These are phyloP conservation scores for Brachymystax lenok DNA, from an alignment of 2,797 vertebrate species.

Conservation along the genomic window DNA sequence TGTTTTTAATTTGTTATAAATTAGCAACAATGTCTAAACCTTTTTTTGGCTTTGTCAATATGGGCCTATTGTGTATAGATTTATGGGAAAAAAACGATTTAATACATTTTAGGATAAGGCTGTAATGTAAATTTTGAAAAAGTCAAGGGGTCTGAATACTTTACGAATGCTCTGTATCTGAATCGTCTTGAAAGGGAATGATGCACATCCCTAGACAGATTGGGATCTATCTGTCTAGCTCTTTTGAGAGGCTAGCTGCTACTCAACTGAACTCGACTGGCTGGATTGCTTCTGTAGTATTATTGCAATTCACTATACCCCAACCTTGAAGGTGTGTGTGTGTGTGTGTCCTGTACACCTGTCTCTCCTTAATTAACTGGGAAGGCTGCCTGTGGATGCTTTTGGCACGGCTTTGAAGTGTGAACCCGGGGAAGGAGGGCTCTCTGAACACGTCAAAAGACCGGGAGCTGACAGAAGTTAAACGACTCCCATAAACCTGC, in stretches of 20 bases:
- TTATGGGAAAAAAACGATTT: too few relatives aligned
- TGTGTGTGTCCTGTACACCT: slow-evolving; percentile 1
- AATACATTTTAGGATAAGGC: too few relatives aligned
- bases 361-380: slow-evolving; percentile 15
- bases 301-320: too few relatives aligned
- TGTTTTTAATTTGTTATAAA: too few relatives aligned
- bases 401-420: background rate
- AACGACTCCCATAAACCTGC: slow-evolving; percentile 4
- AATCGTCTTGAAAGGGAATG: too few relatives aligned
- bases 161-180: too few relatives aligned
- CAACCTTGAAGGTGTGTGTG: background rate
- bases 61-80: too few relatives aligned
- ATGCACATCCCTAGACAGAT: background rate
- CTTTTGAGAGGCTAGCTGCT: background rate
- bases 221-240: background rate
- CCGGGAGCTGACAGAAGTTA: background rate
- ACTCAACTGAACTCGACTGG: background rate
- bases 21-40: too few relatives aligned
- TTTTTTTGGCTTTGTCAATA: too few relatives aligned
- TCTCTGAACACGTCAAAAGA: background rate
- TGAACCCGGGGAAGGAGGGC: background rate
- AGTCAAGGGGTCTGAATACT: too few relatives aligned
- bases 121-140: too few relatives aligned
- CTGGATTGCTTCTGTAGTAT: background rate
- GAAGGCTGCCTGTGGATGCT: slow-evolving; percentile 3